These are phyloP conservation scores for Drosophila colorata DNA, from an alignment of 2,888 invertebrate genomes.

Conservation along the genomic window DNA sequence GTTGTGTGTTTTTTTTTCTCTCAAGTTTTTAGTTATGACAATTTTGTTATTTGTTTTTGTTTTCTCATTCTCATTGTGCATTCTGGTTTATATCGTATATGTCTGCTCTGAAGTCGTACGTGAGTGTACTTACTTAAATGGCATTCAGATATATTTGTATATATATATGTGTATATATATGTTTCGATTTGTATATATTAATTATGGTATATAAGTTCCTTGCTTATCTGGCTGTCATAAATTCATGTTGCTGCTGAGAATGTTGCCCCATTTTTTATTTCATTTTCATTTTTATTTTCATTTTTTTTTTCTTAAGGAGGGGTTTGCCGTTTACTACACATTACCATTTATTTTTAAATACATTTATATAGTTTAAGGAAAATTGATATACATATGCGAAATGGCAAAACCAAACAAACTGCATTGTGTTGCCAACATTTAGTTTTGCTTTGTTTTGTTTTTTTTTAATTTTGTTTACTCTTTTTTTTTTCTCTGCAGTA, in stretches of 20 bases:
- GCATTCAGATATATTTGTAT: conserved; percentile 12
- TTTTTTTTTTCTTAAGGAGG: neutral
- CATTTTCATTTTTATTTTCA: conserved; percentile 2
- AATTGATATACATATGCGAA: conserved; percentile 42
- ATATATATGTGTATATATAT: conserved; percentile 13
- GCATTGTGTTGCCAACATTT: conserved; percentile 14
- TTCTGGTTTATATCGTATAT: conserved; percentile 14
- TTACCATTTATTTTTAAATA: conserved; percentile 46
- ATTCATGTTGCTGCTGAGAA: conserved; percentile 43
- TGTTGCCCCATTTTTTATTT: conserved; percentile 9
- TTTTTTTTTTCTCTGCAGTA: neutral
- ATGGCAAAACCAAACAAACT: conserved; percentile 11
- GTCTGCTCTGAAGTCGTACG: conserved; percentile 4
- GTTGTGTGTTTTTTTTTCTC: conserved; percentile 4
- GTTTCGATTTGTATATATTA: conserved; percentile 5
- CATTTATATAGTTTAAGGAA: conserved; percentile 53
- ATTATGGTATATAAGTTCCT: conserved; percentile 13
- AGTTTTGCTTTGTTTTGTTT: neutral
- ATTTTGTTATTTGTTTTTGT: conserved; percentile 20
- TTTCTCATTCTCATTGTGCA: conserved; percentile 20
- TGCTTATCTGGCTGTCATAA: conserved; percentile 29
- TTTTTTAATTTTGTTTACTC: conserved; percentile 2
- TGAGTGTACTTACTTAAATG: conserved; percentile 15
- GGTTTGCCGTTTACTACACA: conserved; percentile 43
- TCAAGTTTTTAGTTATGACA: conserved; percentile 31